Evolutionary conservation across 1,140 invertebrate genomes (phyloP).

Genomic region (Lucilia sericata): DNA sequence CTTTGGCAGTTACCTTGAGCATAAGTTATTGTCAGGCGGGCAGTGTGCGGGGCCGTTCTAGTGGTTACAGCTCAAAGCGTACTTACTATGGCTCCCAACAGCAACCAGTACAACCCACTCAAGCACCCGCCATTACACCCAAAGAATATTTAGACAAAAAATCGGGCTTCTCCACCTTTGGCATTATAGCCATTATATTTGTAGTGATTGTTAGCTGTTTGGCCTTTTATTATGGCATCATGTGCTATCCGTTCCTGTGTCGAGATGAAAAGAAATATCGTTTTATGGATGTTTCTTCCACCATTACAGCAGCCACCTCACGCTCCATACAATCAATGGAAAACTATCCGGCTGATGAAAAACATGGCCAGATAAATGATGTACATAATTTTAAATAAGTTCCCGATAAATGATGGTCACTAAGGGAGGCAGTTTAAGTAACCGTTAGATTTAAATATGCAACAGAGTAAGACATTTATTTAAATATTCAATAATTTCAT

Average conservation of each 20-base stretch:
- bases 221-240: conserved; percentile 72
- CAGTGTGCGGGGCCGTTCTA: conserved; percentile 9
- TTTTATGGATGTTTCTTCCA: conserved; percentile 71
- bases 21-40: conserved; percentile 26
- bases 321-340: conserved; percentile 65
- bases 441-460: not conserved
- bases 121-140: conserved; percentile 55
- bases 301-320: conserved; percentile 67
- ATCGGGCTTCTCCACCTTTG: conserved; percentile 72
- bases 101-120: conserved; percentile 50
- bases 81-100: conserved; percentile 47
- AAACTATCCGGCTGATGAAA: conserved; percentile 63
- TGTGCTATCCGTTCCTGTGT: conserved; percentile 74
- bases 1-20: conserved; percentile 39
- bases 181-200: conserved; percentile 71
- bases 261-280: conserved; percentile 73
- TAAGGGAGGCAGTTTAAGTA: not conserved
- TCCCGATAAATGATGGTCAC: not conserved
- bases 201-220: conserved; percentile 70
- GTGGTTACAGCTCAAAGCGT: conserved; percentile 22
- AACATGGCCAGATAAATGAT: conserved; percentile 50
- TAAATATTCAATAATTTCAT: not conserved
- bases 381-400: conserved; percentile 40
- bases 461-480: not conserved
- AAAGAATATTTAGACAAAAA: conserved; percentile 66